Percentiles rank a stretch among this genome's conserved stretches.
Evolutionary conservation across 2,888 invertebrate genomes (phyloP).

Genomic region (Zaprionus lineosus): DNA sequence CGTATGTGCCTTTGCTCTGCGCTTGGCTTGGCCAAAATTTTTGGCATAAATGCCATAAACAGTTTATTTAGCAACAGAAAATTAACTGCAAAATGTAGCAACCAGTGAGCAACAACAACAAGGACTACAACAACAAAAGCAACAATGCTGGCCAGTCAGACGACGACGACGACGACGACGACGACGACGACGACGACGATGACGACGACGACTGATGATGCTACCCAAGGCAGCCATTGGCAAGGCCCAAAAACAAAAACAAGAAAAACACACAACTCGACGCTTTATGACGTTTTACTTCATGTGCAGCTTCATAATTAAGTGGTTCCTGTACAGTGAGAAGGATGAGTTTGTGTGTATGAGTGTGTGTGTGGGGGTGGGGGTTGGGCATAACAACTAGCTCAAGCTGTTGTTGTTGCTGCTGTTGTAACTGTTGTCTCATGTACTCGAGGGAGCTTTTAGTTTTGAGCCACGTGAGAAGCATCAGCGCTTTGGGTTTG

Average conservation of each 20-base stretch:
- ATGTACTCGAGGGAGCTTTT: conserved; percentile 71
- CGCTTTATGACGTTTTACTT: conserved; percentile 79
- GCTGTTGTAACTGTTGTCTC: conserved; percentile 40
- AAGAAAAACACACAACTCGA: conserved; percentile 57
- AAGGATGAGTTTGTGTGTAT: not conserved
- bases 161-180: conserved; percentile 15
- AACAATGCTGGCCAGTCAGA: conserved; percentile 41
- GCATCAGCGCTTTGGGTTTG: conserved; percentile 65
- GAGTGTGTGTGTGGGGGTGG: not conserved
- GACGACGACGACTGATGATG: conserved; percentile 58
- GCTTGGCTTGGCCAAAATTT: conserved; percentile 54
- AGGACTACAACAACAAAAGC: conserved; percentile 29
- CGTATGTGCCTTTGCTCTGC: conserved; percentile 22
- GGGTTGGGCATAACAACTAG: conserved; percentile 13
- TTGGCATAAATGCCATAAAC: conserved; percentile 80
- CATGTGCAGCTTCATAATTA: conserved; percentile 77
- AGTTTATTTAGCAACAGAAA: conserved; percentile 81
- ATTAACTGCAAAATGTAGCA: conserved; percentile 79
- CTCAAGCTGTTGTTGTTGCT: conserved; percentile 25
- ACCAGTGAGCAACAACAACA: conserved; percentile 14
- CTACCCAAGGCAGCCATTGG: conserved; percentile 60
- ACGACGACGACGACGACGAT: conserved; percentile 36
- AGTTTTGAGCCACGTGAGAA: conserved; percentile 78
- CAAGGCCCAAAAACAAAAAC: conserved; percentile 26
- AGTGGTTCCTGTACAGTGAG: conserved; percentile 59